A percentile compares a stretch with the other conserved stretches of the same genome.
Conservation (phyloP, 2,113 vertebrate species). For the Sinocyclocheilus rhinocerous region DNA sequence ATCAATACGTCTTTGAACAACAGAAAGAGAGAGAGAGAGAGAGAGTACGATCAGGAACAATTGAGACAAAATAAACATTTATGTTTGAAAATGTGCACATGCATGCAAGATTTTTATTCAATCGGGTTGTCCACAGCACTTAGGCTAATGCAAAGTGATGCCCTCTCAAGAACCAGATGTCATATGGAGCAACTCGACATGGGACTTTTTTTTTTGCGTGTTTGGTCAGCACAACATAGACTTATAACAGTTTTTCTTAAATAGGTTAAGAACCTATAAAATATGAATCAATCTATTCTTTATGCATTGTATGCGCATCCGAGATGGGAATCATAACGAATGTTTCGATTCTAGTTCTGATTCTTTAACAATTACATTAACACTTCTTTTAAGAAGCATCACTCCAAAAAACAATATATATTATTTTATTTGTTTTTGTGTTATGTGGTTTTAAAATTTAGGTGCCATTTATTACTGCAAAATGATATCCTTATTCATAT, state of each 20-base stretch:
- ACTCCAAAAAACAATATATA: neutral
- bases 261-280: neutral
- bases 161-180: conserved; percentile 21
- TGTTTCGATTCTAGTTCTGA: neutral
- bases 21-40: conserved; percentile 33
- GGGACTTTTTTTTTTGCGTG: neutral
- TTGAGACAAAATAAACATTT: conserved; percentile 41
- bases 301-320: neutral
- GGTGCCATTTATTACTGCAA: no score
- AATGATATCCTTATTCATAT: no score
- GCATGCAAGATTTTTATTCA: conserved; percentile 36
- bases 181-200: neutral
- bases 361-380: neutral
- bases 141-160: conserved; percentile 22
- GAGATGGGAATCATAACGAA: neutral
- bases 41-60: conserved; percentile 5
- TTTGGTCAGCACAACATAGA: conserved; percentile 5
- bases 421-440: no score
- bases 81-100: conserved; percentile 37
- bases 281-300: neutral
- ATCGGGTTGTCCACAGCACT: conserved; percentile 30
- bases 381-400: neutral
- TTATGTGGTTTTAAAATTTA: neutral
- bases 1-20: conserved; percentile 36
- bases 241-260: neutral